Conservation (phyloP, 2,888 invertebrate genomes). For the Leptothorax acervorum region DNA sequence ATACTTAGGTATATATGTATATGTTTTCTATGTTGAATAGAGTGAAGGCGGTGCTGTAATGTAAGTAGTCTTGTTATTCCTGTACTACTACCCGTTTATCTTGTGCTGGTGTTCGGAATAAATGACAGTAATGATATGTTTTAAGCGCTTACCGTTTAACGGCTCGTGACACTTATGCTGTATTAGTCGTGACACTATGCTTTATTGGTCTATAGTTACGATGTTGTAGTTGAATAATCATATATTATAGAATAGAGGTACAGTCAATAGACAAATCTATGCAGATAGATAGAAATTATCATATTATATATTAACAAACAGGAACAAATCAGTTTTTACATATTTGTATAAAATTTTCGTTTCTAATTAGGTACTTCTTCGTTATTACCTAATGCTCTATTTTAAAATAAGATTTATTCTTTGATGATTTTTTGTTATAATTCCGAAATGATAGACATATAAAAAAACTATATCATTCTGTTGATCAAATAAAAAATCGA, state of each 20-base stretch:
- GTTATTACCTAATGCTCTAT: neutral
- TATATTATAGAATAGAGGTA: neutral
- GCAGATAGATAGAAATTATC: neutral
- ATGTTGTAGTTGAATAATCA: slow-evolving; percentile 11
- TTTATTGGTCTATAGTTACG: neutral
- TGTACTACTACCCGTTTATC: neutral
- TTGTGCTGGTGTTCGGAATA: neutral
- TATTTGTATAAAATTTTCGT: neutral
- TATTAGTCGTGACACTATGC: too few species aligned
- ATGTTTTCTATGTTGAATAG: neutral
- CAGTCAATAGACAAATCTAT: neutral
- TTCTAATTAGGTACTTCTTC: neutral
- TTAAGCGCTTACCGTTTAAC: slow-evolving; percentile 18
- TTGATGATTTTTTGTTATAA: neutral
- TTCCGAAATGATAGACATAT: neutral
- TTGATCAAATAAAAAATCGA: neutral
- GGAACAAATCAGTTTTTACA: neutral
- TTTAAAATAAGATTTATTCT: slow-evolving; percentile 5
- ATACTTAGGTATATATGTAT: neutral
- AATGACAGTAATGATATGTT: slow-evolving; percentile 18
- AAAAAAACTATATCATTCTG: neutral
- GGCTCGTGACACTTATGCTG: neutral
- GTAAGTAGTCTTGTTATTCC: neutral
- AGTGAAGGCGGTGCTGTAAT: neutral
- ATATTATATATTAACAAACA: neutral